Evolutionary conservation across 1,140 invertebrate species (phyloP).

Genomic region (Zophobas atratus): DNA sequence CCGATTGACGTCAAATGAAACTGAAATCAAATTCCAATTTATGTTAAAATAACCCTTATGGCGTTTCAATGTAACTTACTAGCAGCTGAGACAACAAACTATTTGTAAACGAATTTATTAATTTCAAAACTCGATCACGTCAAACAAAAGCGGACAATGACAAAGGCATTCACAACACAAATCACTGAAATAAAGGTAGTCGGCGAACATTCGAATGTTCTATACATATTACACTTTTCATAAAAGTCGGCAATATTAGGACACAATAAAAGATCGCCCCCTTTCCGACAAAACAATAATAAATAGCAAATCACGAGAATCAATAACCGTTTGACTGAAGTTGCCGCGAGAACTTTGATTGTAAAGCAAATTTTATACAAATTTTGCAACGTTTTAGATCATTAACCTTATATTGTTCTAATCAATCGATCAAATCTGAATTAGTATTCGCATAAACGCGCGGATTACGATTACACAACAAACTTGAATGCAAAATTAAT

Average conservation of each 20-base stretch:
- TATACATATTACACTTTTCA: constrained; percentile 5
- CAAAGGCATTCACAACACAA: neutral
- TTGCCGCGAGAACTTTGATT: too few relatives aligned
- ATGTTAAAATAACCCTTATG: constrained; percentile 21
- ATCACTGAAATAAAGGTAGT: neutral
- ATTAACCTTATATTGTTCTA: too few relatives aligned
- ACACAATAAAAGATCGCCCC: constrained; percentile 13
- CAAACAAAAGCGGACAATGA: neutral
- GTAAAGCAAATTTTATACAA: too few relatives aligned
- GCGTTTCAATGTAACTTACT: too few relatives aligned
- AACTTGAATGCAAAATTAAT: too few relatives aligned
- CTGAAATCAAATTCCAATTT: constrained; percentile 32
- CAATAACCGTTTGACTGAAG: neutral
- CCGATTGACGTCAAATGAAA: constrained; percentile 40
- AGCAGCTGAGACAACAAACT: too few relatives aligned
- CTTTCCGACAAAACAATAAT: constrained; percentile 4
- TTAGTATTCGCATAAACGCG: too few relatives aligned
- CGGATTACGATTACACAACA: too few relatives aligned
- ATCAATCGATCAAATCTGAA: too few relatives aligned
- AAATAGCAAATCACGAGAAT: neutral
- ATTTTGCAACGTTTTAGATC: too few relatives aligned
- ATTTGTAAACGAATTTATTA: too few relatives aligned
- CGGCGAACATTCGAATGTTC: neutral
- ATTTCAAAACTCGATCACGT: too few relatives aligned
- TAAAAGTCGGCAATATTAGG: constrained; percentile 12